Evolutionary conservation across 2,113 vertebrate species (phyloP).

Genomic region (Semnornis frantzii): DNA sequence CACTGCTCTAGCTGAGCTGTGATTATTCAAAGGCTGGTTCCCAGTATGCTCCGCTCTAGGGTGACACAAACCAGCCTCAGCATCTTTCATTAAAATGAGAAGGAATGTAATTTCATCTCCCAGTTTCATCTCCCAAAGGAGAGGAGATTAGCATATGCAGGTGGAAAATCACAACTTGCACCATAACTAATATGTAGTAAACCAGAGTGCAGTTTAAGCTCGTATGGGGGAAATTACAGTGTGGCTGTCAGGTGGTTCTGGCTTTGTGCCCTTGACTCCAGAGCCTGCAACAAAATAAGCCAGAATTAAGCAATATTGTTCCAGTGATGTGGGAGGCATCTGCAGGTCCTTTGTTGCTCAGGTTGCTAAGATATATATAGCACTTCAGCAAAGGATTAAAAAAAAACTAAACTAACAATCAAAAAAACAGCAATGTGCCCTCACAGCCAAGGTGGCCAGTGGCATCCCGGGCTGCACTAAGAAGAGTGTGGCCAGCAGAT

Average conservation of each 20-base stretch:
- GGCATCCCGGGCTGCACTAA: too few species aligned
- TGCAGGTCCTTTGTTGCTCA: not conserved
- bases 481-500: too few species aligned
- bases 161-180: not conserved
- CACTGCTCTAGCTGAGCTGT: not conserved
- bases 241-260: not conserved
- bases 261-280: not conserved
- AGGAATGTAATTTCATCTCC: not conserved
- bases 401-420: too few species aligned
- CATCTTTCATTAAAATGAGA: not conserved
- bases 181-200: not conserved
- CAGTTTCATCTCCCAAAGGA: not conserved
- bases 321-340: not conserved
- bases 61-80: not conserved
- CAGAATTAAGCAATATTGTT: not conserved
- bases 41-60: not conserved
- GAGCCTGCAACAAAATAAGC: not conserved
- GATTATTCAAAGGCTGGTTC: not conserved
- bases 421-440: too few species aligned
- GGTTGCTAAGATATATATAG: not conserved
- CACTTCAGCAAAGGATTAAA: not conserved
- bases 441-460: too few species aligned
- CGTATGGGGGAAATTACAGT: not conserved
- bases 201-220: not conserved
- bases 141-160: not conserved